Base-by-base conservation (phyloP, 2,888 invertebrate species). In the Noctua janthina region DNA sequence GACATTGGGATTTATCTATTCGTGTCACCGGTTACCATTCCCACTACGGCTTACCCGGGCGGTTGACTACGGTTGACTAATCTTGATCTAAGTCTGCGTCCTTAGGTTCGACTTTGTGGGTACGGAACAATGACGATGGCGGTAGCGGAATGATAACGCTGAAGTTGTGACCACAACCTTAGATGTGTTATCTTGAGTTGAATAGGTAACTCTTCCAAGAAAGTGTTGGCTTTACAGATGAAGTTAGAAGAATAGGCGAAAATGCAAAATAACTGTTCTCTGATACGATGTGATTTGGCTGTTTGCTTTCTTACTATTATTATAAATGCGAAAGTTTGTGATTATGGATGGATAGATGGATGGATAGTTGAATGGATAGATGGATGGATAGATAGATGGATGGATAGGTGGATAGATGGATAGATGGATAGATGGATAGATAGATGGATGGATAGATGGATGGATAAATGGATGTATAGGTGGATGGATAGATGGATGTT, bases 1-100 rank as follows among this genome's bases (percentile, higher is more conserved):
- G 74, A 66, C 77, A 70, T 76, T 72, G 10, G 69, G 75, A 75
- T 56, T 85, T 85, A 75, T 70, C 66, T 83, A 81, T 81, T 68
- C 23, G 35, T 69, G 72, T 81, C 64, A 85, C 64, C 13, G n/a
- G 29, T 76, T 73, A 73, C 67, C 64, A 72, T 66, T 70, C 35
- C 43, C 72, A 35, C 56, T 23, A 72, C 64, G 35, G 68, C 66
- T 85, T 23, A 66, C 2, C 17, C 51, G 51, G 64, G 67, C 20
- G 51, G 43, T 72, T 69, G 29, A 54, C n/a, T 79, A 29, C 20
- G 51, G 43, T 72, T 69, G 29, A 54, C n/a, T 79, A 29, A 82
- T 82, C 84, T 79, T 59, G 59, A 82, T 79, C 80, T 51, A 59
- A 71, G 51, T 59, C 51, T 78, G 5, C 43, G 43, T 74, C 46